Conservation (phyloP, 1,140 invertebrate species). For the Drosophila mayri region DNA sequence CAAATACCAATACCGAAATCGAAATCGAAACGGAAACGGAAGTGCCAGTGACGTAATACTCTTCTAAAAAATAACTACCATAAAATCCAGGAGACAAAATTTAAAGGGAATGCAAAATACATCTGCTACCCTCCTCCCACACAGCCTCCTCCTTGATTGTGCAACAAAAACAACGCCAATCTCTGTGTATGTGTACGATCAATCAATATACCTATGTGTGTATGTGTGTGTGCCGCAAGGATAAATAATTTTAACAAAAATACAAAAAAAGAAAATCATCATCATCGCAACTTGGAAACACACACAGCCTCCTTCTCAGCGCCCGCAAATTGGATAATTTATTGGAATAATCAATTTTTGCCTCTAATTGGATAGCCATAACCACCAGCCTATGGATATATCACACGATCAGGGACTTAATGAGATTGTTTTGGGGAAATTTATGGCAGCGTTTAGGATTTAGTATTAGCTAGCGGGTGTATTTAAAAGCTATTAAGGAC, state of each 20-base stretch:
- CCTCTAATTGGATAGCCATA: slow-evolving; percentile 42
- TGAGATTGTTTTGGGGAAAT: slow-evolving; percentile 19
- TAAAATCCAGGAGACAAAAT: slow-evolving; percentile 17
- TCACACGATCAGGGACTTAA: slow-evolving; percentile 24
- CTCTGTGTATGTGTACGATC: slow-evolving; percentile 37
- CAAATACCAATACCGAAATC: slow-evolving; percentile 8
- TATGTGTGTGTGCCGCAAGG: slow-evolving; percentile 24
- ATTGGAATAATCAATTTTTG: slow-evolving; percentile 53
- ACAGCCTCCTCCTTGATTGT: slow-evolving; percentile 49
- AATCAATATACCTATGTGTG: slow-evolving; percentile 5
- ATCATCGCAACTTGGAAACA: slow-evolving; percentile 25
- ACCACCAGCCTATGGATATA: slow-evolving; percentile 33
- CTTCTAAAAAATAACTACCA: slow-evolving; percentile 34
- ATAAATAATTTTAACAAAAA: slow-evolving; percentile 18
- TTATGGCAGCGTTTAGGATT: slow-evolving; percentile 26
- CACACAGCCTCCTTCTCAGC: slow-evolving; percentile 4
- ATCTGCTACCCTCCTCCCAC: slow-evolving; percentile 1
- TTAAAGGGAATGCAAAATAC: slow-evolving; percentile 21
- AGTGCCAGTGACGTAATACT: slow-evolving; percentile 82
- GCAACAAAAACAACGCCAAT: slow-evolving; percentile 58
- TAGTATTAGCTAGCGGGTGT: neutral
- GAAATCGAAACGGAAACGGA: slow-evolving; percentile 62
- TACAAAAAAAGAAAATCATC: neutral
- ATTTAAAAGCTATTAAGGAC: slow-evolving; percentile 9
- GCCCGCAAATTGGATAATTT: slow-evolving; percentile 61